These are phyloP conservation scores for Ridgeia piscesae DNA, from an alignment of 1,140 invertebrate species.

Conservation along the genomic window DNA sequence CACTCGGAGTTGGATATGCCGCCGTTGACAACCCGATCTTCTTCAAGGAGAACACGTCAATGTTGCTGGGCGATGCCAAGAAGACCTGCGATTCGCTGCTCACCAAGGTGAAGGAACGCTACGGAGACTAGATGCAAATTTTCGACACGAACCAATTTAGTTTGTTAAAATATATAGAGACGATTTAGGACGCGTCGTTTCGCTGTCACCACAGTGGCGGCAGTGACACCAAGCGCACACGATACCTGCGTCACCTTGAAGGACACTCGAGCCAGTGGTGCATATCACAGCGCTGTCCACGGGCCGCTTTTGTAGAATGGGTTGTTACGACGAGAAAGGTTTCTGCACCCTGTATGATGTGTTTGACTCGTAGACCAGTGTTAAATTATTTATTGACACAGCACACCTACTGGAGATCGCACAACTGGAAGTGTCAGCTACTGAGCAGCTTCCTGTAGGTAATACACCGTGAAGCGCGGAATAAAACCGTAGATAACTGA, in stretches of 20 bases:
- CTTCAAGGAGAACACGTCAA: constrained; percentile 85
- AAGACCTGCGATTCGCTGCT: constrained; percentile 76
- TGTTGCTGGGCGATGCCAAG: constrained; percentile 91
- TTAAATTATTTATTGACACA: neutral
- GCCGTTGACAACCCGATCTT: constrained; percentile 92
- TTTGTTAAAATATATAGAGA: neutral
- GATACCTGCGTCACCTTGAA: neutral
- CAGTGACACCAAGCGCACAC: neutral
- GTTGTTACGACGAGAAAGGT: neutral
- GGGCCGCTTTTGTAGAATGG: neutral
- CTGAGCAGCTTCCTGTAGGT: neutral
- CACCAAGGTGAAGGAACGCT: constrained; percentile 19
- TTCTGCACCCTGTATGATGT: neutral
- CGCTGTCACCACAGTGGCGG: neutral
- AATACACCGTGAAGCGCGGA: neutral
- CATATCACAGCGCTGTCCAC: neutral
- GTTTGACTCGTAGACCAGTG: neutral
- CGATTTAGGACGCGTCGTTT: neutral
- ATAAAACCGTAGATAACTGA: neutral
- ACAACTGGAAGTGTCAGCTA: neutral
- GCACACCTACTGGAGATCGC: neutral
- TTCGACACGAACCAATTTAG: neutral
- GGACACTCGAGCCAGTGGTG: neutral
- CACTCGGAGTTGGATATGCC: constrained; percentile 79
- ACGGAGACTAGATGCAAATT: neutral